Evolutionary conservation across 2,797 vertebrate genomes (phyloP), one percentile per base, ranked within the genome.

Genomic region (Danio aesculapii): DNA sequence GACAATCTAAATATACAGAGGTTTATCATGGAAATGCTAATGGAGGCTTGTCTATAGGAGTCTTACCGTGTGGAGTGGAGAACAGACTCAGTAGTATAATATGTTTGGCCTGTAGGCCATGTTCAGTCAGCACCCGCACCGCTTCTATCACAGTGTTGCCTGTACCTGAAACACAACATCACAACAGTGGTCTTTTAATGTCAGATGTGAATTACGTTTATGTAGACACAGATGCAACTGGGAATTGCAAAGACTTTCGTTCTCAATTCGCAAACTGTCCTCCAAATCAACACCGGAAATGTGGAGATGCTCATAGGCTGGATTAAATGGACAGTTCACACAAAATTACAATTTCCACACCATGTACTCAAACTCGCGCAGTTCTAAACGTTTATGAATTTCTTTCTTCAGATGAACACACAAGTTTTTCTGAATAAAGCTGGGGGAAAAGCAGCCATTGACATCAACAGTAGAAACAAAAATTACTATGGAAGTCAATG

Each of bases 141-240:
- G 97, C 97, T 91, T 99, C 97, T 0, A 98, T 98, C 86, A 98
- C 97, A 0, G 97, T 99, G 90, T 98, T 99, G 59, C 97, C 98
- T 75, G 97, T 99, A 86, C 97, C 98, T 99, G 82, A 79, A 62
- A 77, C 43, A 59, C 62, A 64, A 69, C 50, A n/a, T n/a, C n/a
- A 50, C 5, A 81, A 67, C 17, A 64, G 44, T 17, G 10, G 19
- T 59, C 11, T n/a, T 13, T 10, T n/a, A 80, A 58, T 68, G 50
- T 44, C 76, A 59, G 17, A 53, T 55, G 11, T 58, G 1, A 44
- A 73, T 30, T 30, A 30, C 30, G 3, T 30, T 30, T 3, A 30
- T 7, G 21, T 39, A n/a, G 21, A 16, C 67, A 9, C 13, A 10
- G 8, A 14, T 73, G 12, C 17, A 69, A n/a, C 30, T 30, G 30